Percentiles rank a stretch among this genome's conserved stretches.
Evolutionary conservation across 2,888 invertebrate species (phyloP).

Genomic region (Drosophila kanekoi): DNA sequence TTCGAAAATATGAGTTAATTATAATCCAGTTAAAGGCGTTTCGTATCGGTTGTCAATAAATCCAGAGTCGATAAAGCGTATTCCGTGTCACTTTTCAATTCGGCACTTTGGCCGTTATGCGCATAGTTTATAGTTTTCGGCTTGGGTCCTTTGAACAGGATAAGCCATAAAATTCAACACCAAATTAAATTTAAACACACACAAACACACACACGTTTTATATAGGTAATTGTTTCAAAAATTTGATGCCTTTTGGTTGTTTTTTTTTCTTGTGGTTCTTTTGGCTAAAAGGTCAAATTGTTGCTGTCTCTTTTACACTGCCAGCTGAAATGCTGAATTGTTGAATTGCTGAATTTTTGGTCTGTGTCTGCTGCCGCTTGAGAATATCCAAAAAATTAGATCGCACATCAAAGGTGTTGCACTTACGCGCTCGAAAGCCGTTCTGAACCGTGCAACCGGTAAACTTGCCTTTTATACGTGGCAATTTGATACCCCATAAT

Average conservation of each 20-base stretch:
- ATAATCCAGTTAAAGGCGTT: slow-evolving; percentile 67
- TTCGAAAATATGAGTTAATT: slow-evolving; percentile 31
- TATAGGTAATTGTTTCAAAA: slow-evolving; percentile 34
- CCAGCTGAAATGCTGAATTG: slow-evolving; percentile 29
- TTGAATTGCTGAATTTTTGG: slow-evolving; percentile 29
- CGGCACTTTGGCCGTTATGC: slow-evolving; percentile 36
- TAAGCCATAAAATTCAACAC: slow-evolving; percentile 29
- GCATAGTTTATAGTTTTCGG: slow-evolving; percentile 38
- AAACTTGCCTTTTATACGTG: slow-evolving; percentile 86
- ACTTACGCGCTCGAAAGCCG: slow-evolving; percentile 98
- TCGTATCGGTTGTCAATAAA: slow-evolving; percentile 45
- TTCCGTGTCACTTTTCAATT: slow-evolving; percentile 61
- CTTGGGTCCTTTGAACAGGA: slow-evolving; percentile 60
- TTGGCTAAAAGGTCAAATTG: slow-evolving; percentile 70
- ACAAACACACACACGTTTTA: slow-evolving; percentile 48
- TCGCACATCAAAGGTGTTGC: slow-evolving; percentile 85
- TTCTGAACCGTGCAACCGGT: slow-evolving; percentile 94
- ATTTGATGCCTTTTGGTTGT: slow-evolving; percentile 18
- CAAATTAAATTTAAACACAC: slow-evolving; percentile 18
- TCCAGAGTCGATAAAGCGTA: slow-evolving; percentile 66
- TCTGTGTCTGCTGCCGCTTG: slow-evolving; percentile 45
- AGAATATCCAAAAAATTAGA: slow-evolving; percentile 72
- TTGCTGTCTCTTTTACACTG: slow-evolving; percentile 63
- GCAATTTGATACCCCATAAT: slow-evolving; percentile 85
- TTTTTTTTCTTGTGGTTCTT: slow-evolving; percentile 35